phyloP scores from a whole-genome alignment of 2,797 vertebrate species.

The Anabacerthia variegaticeps region DNA sequence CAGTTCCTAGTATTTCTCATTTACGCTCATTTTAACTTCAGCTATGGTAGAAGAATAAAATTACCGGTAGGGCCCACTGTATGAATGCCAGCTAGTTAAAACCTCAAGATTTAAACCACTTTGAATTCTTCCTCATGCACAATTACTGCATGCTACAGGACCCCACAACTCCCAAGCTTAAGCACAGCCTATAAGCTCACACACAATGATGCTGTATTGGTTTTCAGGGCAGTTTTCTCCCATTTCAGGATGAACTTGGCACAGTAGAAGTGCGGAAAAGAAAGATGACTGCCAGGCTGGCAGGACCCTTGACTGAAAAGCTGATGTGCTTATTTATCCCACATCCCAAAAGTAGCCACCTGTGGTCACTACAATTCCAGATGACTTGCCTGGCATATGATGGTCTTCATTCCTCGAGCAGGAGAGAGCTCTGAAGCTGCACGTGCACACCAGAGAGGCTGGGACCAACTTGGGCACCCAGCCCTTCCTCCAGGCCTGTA shows the following conservation, averaged over 20 bases:
- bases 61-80: background rate
- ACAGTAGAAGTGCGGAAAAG: background rate
- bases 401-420: rapidly evolving
- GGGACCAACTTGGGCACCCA: background rate
- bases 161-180: background rate
- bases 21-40: background rate
- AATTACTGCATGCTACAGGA: background rate
- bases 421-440: background rate
- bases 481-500: background rate
- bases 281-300: background rate
- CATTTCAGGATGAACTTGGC: background rate
- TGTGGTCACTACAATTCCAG: background rate
- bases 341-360: rapidly evolving
- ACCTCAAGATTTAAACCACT: background rate
- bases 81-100: background rate
- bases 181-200: background rate
- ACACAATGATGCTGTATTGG: background rate
- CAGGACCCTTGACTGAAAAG: background rate
- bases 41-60: background rate
- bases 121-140: background rate
- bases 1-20: background rate
- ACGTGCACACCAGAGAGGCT: rapidly evolving
- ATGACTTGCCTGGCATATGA: background rate
- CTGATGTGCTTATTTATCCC: background rate
- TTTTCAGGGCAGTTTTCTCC: background rate